Percentiles rank a stretch among this genome's conserved stretches.
These are phyloP conservation scores for Siniperca knerii DNA, from an alignment of 2,113 vertebrate genomes.

Conservation along the genomic window DNA sequence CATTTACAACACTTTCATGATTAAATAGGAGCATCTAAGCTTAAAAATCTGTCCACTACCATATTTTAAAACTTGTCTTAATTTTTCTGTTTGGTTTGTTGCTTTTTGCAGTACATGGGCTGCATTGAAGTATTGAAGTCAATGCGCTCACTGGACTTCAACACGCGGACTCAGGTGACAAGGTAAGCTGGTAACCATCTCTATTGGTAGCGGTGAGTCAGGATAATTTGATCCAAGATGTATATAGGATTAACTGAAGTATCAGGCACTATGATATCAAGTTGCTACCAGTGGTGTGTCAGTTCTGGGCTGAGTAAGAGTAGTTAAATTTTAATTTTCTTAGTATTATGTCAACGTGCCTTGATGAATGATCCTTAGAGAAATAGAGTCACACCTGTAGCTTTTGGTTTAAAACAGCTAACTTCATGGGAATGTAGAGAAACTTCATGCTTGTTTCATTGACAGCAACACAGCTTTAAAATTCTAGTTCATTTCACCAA, in stretches of 20 bases:
- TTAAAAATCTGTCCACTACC: background rate
- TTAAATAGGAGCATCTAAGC: background rate
- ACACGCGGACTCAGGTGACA: conserved; percentile 95
- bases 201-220: conserved; percentile 26
- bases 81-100: background rate
- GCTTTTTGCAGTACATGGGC: conserved; percentile 92
- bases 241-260: background rate
- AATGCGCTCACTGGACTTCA: conserved; percentile 97
- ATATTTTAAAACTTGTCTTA: background rate
- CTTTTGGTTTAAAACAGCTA: background rate
- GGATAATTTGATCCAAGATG: conserved; percentile 47
- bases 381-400: background rate
- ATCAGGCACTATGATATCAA: background rate
- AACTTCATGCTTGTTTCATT: background rate
- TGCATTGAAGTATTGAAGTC: conserved; percentile 97
- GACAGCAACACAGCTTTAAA: background rate
- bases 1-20: background rate
- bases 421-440: background rate
- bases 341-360: background rate
- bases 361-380: no score
- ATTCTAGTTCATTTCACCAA: background rate
- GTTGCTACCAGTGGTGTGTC: background rate
- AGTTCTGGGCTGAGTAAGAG: background rate
- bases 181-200: conserved; percentile 83
- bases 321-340: background rate